These are phyloP conservation scores for Geotrypetes seraphini DNA, from an alignment of 2,797 vertebrate genomes.

Conservation along the genomic window DNA sequence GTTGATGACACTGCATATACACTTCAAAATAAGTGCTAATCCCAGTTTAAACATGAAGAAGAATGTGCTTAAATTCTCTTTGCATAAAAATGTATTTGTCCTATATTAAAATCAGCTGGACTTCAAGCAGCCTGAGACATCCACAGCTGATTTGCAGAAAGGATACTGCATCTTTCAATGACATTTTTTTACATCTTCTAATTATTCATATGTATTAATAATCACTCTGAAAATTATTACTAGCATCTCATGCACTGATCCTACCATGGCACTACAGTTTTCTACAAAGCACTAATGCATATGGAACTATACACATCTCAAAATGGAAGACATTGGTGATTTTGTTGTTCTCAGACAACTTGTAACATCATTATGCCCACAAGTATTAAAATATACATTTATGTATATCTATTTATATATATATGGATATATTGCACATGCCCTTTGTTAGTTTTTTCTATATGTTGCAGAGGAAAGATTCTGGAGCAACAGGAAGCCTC, in stretches of 20 bases:
- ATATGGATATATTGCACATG: conserved; percentile 90
- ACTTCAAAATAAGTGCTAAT: no score
- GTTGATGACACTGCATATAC: no score
- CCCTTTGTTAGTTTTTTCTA: conserved; percentile 52
- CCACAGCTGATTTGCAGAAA: conserved; percentile 41
- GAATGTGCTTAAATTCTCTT: no score
- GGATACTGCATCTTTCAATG: conserved; percentile 51
- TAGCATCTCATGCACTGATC: conserved; percentile 90
- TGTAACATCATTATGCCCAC: conserved; percentile 94
- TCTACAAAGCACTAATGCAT: conserved; percentile 90
- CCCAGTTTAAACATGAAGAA: no score
- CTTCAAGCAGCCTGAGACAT: no score
- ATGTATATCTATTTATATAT: conserved; percentile 69
- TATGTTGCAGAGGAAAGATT: conserved; percentile 44
- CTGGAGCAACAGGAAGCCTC: conserved; percentile 27
- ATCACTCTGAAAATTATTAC: conserved; percentile 68
- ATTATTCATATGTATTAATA: no score
- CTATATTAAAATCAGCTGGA: no score
- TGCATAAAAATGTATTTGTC: no score
- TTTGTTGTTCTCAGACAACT: conserved; percentile 99
- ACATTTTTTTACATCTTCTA: conserved; percentile 38
- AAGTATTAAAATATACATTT: conserved; percentile 78
- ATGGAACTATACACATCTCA: conserved; percentile 99
- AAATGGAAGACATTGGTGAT: conserved; percentile 99
- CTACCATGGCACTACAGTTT: conserved; percentile 79